A percentile compares a stretch with the other conserved stretches of the same genome.
phyloP scores from a whole-genome alignment of 2,797 vertebrate species.

The Xenentodon cancila region DNA sequence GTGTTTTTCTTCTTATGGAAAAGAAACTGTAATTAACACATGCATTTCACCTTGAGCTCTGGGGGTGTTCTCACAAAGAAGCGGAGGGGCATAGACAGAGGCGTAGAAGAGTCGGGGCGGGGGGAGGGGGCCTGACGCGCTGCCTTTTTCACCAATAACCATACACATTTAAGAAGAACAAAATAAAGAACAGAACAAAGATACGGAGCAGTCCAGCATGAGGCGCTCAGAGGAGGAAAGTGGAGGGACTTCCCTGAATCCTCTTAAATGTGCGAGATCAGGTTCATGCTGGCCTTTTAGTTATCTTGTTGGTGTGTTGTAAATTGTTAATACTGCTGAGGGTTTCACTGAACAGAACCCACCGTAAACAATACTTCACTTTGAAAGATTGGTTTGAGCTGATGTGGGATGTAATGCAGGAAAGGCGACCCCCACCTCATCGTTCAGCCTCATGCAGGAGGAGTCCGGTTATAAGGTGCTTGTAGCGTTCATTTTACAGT shows the following conservation, averaged over 20 bases:
- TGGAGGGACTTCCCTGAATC: conserved; percentile 57
- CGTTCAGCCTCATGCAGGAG: conserved; percentile 70
- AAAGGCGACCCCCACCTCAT: conserved; percentile 28
- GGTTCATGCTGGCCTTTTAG: conserved; percentile 55
- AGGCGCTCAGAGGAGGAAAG: conserved; percentile 64
- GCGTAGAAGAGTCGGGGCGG: conserved; percentile 48
- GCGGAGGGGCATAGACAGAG: conserved; percentile 58
- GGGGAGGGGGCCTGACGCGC: conserved; percentile 33
- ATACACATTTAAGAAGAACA: conserved; percentile 69
- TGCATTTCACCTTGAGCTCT: conserved; percentile 89
- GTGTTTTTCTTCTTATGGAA: conserved; percentile 91
- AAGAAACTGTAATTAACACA: conserved; percentile 92
- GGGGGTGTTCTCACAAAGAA: conserved; percentile 79
- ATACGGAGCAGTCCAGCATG: conserved; percentile 70
- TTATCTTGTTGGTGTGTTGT: conserved; percentile 52
- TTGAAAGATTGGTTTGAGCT: conserved; percentile 66
- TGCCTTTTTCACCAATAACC: conserved; percentile 67
- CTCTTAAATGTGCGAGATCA: conserved; percentile 51
- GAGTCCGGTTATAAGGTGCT: conserved; percentile 82
- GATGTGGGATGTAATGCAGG: conserved; percentile 61
- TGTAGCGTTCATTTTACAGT: conserved; percentile 81
- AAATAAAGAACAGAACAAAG: conserved; percentile 76
- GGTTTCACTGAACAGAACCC: conserved; percentile 54
- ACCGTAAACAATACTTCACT: conserved; percentile 73
- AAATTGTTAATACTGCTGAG: conserved; percentile 81